These are phyloP conservation scores for Chaetogeoica ovagalla DNA, from an alignment of 2,888 invertebrate genomes.

Conservation along the genomic window DNA sequence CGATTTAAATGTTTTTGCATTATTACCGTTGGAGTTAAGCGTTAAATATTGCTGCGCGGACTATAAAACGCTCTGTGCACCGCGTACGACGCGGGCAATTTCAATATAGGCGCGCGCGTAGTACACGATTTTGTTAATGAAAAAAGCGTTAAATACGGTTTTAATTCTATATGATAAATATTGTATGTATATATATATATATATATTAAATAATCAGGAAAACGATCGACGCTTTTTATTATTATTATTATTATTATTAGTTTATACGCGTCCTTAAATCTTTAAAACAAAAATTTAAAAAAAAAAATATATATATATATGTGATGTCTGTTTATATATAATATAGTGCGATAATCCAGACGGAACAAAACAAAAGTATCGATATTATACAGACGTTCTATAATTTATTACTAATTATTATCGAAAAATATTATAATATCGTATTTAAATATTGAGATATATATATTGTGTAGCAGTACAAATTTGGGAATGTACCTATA, in stretches of 20 bases:
- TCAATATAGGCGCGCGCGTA: background rate
- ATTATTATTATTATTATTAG: too few species aligned
- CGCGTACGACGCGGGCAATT: too few species aligned
- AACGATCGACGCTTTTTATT: background rate
- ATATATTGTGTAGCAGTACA: background rate
- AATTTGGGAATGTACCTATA: too few species aligned
- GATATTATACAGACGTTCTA: background rate
- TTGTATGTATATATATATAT: too few species aligned
- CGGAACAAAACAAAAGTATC: background rate
- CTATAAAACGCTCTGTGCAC: too few species aligned
- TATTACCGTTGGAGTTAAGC: too few species aligned
- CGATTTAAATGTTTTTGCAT: too few species aligned
- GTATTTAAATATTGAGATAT: background rate
- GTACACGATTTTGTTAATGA: background rate
- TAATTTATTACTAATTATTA: background rate
- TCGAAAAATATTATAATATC: background rate
- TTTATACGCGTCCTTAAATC: background rate
- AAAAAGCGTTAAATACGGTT: background rate
- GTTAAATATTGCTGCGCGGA: too few species aligned
- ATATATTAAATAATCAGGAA: background rate
- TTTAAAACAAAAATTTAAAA: background rate
- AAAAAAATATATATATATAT: too few species aligned
- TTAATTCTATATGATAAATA: too few species aligned
- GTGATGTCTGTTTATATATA: background rate
- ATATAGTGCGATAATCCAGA: background rate